Evolutionary conservation across 64 coral and sea anemone species (phyloP).

Genomic region (Acropora yongei): DNA sequence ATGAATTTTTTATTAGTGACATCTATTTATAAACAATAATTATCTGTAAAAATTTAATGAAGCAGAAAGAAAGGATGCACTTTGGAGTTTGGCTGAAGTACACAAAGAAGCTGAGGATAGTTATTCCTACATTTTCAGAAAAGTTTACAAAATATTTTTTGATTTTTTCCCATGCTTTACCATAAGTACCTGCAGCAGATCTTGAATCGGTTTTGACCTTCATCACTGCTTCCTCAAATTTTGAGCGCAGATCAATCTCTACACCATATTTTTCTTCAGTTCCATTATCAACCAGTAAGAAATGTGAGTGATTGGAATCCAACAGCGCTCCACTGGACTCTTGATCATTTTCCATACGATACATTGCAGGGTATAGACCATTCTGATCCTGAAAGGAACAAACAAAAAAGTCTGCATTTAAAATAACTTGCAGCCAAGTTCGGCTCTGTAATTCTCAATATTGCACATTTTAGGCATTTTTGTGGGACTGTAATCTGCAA

Average conservation of each 20-base stretch:
- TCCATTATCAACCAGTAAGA: constrained; percentile 95
- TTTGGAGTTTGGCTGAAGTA: too few species aligned
- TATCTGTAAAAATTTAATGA: too few species aligned
- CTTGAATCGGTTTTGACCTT: constrained; percentile 93
- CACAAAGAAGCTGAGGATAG: too few species aligned
- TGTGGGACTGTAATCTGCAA: too few species aligned
- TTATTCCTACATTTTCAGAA: too few species aligned
- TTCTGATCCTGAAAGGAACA: constrained; percentile 48
- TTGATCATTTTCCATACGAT: constrained; percentile 80
- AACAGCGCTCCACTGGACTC: constrained; percentile 70
- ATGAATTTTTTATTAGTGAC: too few species aligned
- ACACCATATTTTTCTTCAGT: constrained; percentile 95
- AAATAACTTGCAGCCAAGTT: neutral
- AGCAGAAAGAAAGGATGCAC: neutral
- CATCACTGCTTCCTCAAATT: constrained; percentile 93
- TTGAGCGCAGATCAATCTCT: constrained; percentile 89
- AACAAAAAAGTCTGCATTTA: neutral
- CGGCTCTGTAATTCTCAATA: too few species aligned
- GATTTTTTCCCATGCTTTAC: neutral
- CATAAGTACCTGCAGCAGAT: constrained; percentile 70
- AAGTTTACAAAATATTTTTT: neutral
- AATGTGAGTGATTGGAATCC: constrained; percentile 96
- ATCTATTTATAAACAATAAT: too few species aligned
- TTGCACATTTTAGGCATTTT: too few species aligned
- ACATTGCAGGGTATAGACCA: constrained; percentile 84